Conservation (phyloP, 2,888 invertebrate genomes). For the Sepiola atlantica region DNA sequence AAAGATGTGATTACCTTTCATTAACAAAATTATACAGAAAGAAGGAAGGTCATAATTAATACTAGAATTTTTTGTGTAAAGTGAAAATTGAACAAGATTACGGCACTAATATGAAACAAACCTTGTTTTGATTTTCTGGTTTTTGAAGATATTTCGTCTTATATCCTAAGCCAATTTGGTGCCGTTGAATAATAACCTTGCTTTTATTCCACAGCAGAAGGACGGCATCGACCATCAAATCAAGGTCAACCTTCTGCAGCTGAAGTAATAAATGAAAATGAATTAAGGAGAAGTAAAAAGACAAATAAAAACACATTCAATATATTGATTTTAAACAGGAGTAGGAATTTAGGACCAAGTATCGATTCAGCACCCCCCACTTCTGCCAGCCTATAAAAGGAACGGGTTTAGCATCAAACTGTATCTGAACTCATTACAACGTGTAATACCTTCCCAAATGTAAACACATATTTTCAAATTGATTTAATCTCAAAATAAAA, state of each 20-base stretch:
- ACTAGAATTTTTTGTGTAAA: no score
- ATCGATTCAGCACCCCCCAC: neutral
- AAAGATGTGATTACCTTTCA: no score
- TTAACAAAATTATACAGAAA: no score
- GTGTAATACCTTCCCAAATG: no score
- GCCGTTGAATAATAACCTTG: slow-evolving; percentile 72
- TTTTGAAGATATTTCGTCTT: slow-evolving; percentile 71
- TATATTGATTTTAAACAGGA: neutral
- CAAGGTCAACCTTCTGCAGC: slow-evolving; percentile 69
- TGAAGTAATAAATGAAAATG: slow-evolving; percentile 51
- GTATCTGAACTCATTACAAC: no score
- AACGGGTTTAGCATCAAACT: no score
- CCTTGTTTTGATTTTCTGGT: slow-evolving; percentile 73
- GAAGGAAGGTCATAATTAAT: no score
- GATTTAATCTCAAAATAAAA: no score
- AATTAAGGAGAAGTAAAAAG: neutral
- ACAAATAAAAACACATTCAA: neutral
- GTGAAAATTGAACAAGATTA: neutral
- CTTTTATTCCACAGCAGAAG: slow-evolving; percentile 73
- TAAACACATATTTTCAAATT: no score
- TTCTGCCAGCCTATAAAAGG: no score
- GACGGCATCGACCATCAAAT: slow-evolving; percentile 73
- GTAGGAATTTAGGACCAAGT: neutral
- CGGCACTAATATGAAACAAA: slow-evolving; percentile 50
- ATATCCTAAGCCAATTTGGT: slow-evolving; percentile 73